A percentile compares a stretch with the other conserved stretches of the same genome.
Conservation (phyloP, 2,113 vertebrate species). For the Gobius niger region DNA sequence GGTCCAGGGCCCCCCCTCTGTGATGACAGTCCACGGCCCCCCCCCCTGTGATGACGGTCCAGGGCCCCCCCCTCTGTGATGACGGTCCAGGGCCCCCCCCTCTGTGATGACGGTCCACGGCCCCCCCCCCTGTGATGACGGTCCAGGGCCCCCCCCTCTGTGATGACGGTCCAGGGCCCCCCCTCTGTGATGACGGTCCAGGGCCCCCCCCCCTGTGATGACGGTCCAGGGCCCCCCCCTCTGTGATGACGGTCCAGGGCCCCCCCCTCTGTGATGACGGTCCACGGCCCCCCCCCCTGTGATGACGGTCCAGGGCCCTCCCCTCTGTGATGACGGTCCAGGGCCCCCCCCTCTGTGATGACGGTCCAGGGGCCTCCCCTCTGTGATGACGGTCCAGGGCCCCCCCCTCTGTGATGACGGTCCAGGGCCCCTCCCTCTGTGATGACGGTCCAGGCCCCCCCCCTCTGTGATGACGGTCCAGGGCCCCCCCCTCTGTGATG, state of each 20-base stretch:
- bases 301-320: background rate
- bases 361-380: too few relatives aligned
- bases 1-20: background rate
- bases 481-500: too few relatives aligned
- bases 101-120: too few relatives aligned
- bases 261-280: too few relatives aligned
- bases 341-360: background rate
- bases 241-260: background rate
- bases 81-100: background rate
- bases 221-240: too few relatives aligned
- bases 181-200: background rate
- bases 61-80: background rate
- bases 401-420: too few relatives aligned
- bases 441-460: background rate
- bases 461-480: too few relatives aligned
- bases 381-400: background rate
- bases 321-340: background rate
- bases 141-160: background rate
- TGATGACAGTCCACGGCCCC: too few relatives aligned
- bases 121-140: too few relatives aligned
- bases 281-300: too few relatives aligned
- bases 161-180: too few relatives aligned
- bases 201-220: background rate
- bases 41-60: background rate
- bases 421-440: too few relatives aligned